Base-by-base conservation (phyloP, 2,888 invertebrate genomes). In the Mactromeris polynyma region DNA sequence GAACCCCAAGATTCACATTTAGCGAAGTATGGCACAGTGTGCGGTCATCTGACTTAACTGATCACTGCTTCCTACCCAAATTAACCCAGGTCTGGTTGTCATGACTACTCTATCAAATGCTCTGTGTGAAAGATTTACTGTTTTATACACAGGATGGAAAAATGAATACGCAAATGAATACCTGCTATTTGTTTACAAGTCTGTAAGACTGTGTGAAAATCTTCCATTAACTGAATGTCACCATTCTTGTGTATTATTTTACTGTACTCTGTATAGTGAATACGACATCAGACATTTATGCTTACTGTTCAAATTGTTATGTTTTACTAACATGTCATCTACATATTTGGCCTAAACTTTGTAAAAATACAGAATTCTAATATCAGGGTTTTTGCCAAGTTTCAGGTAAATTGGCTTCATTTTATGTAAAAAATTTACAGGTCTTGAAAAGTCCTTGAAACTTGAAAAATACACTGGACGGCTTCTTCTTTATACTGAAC, bases 1-100 rank as follows among this genome's bases (percentile, higher is more conserved):
- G 33, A n/a, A 58, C 26, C 86, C 78, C 78, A 77, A 87, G 54
- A 51, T 73, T 73, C 81, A 58, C 38, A 77, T 78, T 82, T 42
- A 42, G 19, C 14, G 36, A 64, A 64, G 79, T 77, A 40, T 64
- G 80, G 14, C 79, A 64, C 79, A 80, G 80, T 80, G 42, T 80
- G 85, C 4, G 84, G 78, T 78, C 78, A 84, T 40, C 38, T 21
- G 54, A 26, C 54, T 51, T 36, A 26, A 26, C 73, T 17, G 31
- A 64, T 38, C 82, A 64, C 82, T 36, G 64, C 40, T 36, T 64
- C 64, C 21, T 81, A 54, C 33, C 54, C 33, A 81, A 54, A 54
- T 64, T 33, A 73, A 73, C 33, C 33, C 36, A 36, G 31, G 36
- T 73, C 33, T 73, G 73, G 73, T 73, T 36, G 73, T 73, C 36